Conservation (phyloP, 1,140 invertebrate species). For the Philopotamus ludificatus region DNA sequence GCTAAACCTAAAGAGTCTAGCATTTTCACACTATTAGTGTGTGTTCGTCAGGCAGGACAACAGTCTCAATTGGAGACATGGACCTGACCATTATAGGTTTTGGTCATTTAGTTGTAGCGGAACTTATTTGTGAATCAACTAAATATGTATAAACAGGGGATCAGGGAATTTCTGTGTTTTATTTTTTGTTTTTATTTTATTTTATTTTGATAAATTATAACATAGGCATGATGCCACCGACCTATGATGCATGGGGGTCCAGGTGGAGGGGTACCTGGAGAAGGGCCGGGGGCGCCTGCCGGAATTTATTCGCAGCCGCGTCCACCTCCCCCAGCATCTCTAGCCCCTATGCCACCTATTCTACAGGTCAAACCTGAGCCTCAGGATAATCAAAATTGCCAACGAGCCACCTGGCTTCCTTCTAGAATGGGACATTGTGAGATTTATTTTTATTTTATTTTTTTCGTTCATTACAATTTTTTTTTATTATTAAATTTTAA, state of each 20-base stretch:
- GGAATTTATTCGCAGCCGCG: conserved; percentile 49
- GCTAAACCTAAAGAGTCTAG: too few species aligned
- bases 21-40: too few species aligned
- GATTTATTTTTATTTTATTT: conserved; percentile 54
- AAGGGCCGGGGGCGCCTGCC: conserved; percentile 38
- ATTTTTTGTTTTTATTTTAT: conserved; percentile 17
- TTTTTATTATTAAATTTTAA: conserved; percentile 20
- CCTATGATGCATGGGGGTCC: conserved; percentile 12
- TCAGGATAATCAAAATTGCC: conserved; percentile 52
- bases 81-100: too few species aligned
- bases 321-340: conserved; percentile 47
- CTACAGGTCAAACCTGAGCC: conserved; percentile 52
- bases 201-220: conserved; percentile 13
- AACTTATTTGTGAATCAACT: too few species aligned
- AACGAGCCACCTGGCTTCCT: conserved; percentile 58
- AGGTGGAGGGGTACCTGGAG: conserved; percentile 8
- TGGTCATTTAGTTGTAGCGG: too few species aligned
- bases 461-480: conserved; percentile 43
- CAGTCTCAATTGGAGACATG: too few species aligned
- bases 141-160: too few species aligned
- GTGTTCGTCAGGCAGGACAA: too few species aligned
- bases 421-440: conserved; percentile 63
- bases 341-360: conserved; percentile 43
- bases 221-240: conserved; percentile 21
- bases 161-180: conserved; percentile 32